These are phyloP conservation scores for Calameuta pallipes DNA, from an alignment of 2,888 invertebrate genomes.

Conservation along the genomic window DNA sequence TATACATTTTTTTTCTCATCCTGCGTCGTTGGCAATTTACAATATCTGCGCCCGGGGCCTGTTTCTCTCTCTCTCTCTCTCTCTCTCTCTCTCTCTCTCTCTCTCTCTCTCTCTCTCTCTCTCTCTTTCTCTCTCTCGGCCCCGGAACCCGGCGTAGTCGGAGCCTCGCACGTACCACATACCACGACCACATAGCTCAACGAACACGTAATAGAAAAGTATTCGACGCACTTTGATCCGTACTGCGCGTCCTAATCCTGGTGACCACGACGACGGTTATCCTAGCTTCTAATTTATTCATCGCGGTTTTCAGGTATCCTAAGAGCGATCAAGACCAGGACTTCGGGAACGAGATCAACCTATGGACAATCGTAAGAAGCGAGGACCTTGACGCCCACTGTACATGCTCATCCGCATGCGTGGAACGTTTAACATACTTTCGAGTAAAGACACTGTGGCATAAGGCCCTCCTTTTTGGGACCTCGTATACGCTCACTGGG, in stretches of 20 bases:
- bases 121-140: background rate
- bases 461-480: background rate
- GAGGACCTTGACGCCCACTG: background rate
- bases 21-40: conserved; percentile 2
- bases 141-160: background rate
- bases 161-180: conserved; percentile 2
- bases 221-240: background rate
- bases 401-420: background rate
- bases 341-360: background rate
- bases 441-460: background rate
- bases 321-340: background rate
- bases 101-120: too few relatives aligned
- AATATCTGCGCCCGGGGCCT: background rate
- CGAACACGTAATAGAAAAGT: conserved; percentile 8
- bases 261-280: background rate
- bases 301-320: background rate
- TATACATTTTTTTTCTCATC: background rate
- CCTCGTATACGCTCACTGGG: background rate
- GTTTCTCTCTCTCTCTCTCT: background rate
- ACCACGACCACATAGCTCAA: conserved; percentile 4
- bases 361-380: background rate
- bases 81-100: background rate
- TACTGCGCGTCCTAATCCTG: background rate
- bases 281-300: background rate
- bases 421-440: background rate